These are phyloP conservation scores for Trichogramma dendrolimi DNA, from an alignment of 2,888 invertebrate species.

Conservation along the genomic window DNA sequence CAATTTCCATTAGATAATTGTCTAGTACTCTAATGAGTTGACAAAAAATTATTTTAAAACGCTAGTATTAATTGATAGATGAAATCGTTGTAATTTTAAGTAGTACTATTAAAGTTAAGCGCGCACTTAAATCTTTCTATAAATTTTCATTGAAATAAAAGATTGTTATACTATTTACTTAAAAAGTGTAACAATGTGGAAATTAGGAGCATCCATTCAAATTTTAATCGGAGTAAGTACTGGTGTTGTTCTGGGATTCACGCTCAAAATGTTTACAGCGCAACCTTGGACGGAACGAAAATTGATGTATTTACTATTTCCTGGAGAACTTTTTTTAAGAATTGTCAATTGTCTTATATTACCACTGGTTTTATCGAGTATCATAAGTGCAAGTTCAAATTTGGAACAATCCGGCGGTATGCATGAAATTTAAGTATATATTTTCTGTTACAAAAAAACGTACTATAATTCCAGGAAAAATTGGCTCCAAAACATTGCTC, in stretches of 20 bases:
- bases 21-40: too few species aligned
- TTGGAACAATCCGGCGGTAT: slow-evolving; percentile 43
- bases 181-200: slow-evolving; percentile 11
- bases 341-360: slow-evolving; percentile 93
- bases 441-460: not conserved
- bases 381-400: slow-evolving; percentile 62
- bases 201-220: slow-evolving; percentile 29
- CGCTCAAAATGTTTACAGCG: slow-evolving; percentile 36
- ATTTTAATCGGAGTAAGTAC: slow-evolving; percentile 37
- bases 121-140: too few species aligned
- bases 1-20: too few species aligned
- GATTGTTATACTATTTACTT: too few species aligned
- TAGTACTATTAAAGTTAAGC: too few species aligned
- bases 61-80: too few species aligned
- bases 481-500: slow-evolving; percentile 43
- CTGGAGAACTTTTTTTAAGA: slow-evolving; percentile 89
- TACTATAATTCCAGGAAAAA: slow-evolving; percentile 34
- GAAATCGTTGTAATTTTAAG: too few species aligned
- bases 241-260: slow-evolving; percentile 38
- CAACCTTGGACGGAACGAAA: slow-evolving; percentile 71
- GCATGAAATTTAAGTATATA: not conserved
- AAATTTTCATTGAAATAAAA: too few species aligned
- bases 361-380: slow-evolving; percentile 84
- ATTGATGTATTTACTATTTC: slow-evolving; percentile 89
- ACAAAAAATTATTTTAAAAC: too few species aligned